These are phyloP conservation scores for Diarsia brunnea DNA, from an alignment of 2,888 invertebrate genomes.

Conservation along the genomic window DNA sequence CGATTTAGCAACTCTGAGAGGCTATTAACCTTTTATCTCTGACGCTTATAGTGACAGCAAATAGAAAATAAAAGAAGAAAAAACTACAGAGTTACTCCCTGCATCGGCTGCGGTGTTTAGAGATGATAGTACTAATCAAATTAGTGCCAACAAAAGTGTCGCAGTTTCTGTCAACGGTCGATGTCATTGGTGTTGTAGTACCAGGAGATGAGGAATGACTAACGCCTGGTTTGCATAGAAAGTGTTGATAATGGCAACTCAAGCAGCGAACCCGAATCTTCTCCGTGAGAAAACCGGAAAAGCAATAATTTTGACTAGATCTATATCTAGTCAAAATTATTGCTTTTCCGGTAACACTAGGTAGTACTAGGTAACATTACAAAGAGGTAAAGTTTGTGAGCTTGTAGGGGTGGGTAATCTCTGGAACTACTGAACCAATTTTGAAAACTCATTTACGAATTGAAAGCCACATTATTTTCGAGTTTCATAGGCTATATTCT, in stretches of 20 bases:
- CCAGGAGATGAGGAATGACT: neutral
- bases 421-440: too few species aligned
- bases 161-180: neutral
- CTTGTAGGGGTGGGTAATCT: too few species aligned
- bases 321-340: too few species aligned
- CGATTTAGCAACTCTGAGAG: neutral
- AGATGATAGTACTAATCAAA: neutral
- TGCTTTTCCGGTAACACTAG: too few species aligned
- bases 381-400: too few species aligned
- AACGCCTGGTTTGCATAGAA: neutral
- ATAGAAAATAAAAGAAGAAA: neutral
- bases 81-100: neutral
- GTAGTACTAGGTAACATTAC: too few species aligned
- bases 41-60: neutral
- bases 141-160: neutral
- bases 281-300: neutral
- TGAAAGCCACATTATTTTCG: too few species aligned
- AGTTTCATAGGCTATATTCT: too few species aligned
- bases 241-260: neutral
- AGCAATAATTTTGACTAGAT: neutral
- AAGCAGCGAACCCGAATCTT: neutral
- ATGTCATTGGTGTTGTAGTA: neutral
- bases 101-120: neutral
- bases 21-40: constrained; percentile 18
- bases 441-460: too few species aligned